Evolutionary conservation across 1,140 invertebrate genomes (phyloP), one percentile per base, ranked within the genome.

Genomic region (Aphaenogaster rudis): DNA sequence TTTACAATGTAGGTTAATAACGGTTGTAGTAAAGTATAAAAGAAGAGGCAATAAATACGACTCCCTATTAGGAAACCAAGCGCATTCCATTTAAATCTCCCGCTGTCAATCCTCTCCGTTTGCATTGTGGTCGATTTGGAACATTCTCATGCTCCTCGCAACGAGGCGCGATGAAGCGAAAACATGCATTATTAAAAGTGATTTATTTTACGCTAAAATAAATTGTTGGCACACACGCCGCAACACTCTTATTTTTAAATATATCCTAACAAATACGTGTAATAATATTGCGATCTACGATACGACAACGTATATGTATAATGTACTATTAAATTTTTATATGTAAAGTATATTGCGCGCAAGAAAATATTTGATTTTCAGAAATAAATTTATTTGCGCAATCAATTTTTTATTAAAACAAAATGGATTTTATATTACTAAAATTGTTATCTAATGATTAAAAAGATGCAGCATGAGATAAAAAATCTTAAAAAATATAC

Each of bases 61-160:
- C 11, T 50, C 82, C 76, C 39, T 90, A 89, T 90, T 89, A 88
- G 76, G 87, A 86, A 88, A 86, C 76, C 66, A 86, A 79, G 82
- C 69, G 69, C 88, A 88, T 89, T 86, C 80, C 80, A 64, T 79
- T 66, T 59, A 33, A 39, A 52, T 89, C 88, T 80, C 74, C 74
- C 57, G 9, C 50, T 57, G 72, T 78, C 61, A 50, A 66, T 89
- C 71, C 64, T 21, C 61, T 86, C 69, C n/a, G 67, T 88, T 67
- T 42, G 9, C 9, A 78, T 78, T 64, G 28, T 36, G 48, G 21
- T 64, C 5, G 13, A 48, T 63, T 78, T 45, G 39, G 54, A 1
- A 78, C 76, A 48, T 48, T 64, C 57, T 63, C 21, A 1, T 48
- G 42, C 13, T 45, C n/a, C 17, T n/a, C 9, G 15, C 57, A 15